Base-by-base conservation (phyloP, 2,888 invertebrate genomes). In the Blera fallax region DNA sequence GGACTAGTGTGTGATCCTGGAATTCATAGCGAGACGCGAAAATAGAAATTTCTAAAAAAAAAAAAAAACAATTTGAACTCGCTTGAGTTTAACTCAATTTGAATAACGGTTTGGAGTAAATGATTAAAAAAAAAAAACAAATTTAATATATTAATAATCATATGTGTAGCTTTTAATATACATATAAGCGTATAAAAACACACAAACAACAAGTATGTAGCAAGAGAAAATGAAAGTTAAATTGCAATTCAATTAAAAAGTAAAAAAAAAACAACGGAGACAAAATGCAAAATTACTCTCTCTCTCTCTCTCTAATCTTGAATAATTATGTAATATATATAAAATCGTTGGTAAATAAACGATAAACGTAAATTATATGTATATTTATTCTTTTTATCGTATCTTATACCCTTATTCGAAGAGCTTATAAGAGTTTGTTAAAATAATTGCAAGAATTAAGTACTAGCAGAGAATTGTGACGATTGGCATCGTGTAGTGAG, bases 151-250 rank as follows among this genome's bases (percentile, higher is more conserved):
- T 77, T 60, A 48, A 72, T 78, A 72, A 77, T 65, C 72, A 67
- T 78, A 79, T 79, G 69, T 79, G 79, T 84, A 84, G 83, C 79
- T 85, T 78, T 84, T 80, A 80, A 80, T 80, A 80, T 76, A 84
- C 74, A 65, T 65, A 43, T 79, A 82, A 76, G 80, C 70, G 37
- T 80, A 52, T 60, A 80, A 70, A 45, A 54, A 70, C 43, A 74
- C 62, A 65, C 18, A 76, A 58, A 24, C 37, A 58, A 58, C 45
- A 34, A 29, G 40, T 43, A 65, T 52, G 8, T 73, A 69, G 50
- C 40, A 56, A 50, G 32, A 40, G 16, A 43, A 67, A 54, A 10
- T 32, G 34, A 37, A 56, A 34, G 43, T 34, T 45, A 78, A 72
- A 65, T 52, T 65, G 56, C 43, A 65, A 78, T 67, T 82, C 45